phyloP scores from a whole-genome alignment of 2,888 invertebrate genomes.

The Andrena flavipes region DNA sequence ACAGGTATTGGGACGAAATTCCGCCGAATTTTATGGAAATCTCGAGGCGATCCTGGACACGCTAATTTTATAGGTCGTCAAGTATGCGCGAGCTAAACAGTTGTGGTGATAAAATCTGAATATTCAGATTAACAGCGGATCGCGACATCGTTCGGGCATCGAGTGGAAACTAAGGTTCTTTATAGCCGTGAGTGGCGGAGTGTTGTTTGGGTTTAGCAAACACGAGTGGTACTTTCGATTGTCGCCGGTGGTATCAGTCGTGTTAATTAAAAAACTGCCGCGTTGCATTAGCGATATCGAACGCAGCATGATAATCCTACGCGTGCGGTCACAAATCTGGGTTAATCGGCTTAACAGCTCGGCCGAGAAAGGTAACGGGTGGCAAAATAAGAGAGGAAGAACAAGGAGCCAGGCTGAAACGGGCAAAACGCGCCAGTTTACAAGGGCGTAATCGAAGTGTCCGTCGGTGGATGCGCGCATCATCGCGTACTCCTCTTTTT shows the following conservation, averaged over 20 bases:
- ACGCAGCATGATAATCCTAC: conserved; percentile 49
- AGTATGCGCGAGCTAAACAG: background rate
- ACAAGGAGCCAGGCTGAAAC: conserved; percentile 25
- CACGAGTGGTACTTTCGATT: background rate
- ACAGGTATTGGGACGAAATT: background rate
- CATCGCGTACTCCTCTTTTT: conserved; percentile 30
- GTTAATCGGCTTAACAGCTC: conserved; percentile 71
- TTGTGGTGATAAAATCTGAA: conserved; percentile 18
- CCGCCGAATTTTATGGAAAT: conserved; percentile 27
- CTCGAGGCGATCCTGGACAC: background rate
- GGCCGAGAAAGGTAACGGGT: conserved; percentile 27
- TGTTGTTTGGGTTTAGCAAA: background rate
- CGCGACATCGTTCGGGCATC: background rate
- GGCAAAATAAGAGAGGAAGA: conserved; percentile 18
- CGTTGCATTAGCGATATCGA: conserved; percentile 54
- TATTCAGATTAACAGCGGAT: conserved; percentile 37
- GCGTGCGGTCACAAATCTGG: conserved; percentile 57
- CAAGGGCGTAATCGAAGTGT: conserved; percentile 49
- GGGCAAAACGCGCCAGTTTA: conserved; percentile 29
- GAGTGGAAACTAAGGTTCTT: background rate
- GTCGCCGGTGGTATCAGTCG: conserved; percentile 7
- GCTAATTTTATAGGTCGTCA: conserved; percentile 18
- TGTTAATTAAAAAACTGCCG: conserved; percentile 54
- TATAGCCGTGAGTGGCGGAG: background rate
- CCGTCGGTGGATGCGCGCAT: conserved; percentile 36